phyloP scores from a whole-genome alignment of 2,888 invertebrate species.

The Corbicula japonica region DNA sequence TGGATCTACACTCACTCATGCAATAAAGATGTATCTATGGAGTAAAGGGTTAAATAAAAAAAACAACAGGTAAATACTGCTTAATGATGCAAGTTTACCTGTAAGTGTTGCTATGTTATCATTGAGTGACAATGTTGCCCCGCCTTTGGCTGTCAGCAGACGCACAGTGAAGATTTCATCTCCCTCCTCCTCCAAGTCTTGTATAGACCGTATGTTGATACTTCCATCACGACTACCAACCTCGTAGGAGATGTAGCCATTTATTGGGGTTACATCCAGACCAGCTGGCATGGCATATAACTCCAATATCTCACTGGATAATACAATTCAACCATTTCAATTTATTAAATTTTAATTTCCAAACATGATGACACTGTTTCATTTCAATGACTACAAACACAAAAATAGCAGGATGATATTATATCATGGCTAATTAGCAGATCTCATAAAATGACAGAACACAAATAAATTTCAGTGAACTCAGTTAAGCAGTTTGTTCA shows the following conservation, averaged over 20 bases:
- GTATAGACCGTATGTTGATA: constrained; percentile 75
- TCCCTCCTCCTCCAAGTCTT: constrained; percentile 83
- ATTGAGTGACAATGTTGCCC: constrained; percentile 77
- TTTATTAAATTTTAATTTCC: no score
- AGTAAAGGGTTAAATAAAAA: background rate
- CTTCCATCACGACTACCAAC: constrained; percentile 61
- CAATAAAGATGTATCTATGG: no score
- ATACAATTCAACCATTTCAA: no score
- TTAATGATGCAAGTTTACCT: no score
- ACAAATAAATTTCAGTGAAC: no score
- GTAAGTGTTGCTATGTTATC: constrained; percentile 80
- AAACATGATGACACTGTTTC: no score
- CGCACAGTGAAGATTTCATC: constrained; percentile 82
- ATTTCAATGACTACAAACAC: no score
- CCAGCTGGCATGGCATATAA: constrained; percentile 76
- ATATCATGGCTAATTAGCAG: no score
- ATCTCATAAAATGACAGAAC: no score
- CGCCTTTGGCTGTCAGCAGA: constrained; percentile 80
- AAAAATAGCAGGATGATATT: no score
- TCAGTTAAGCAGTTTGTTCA: no score
- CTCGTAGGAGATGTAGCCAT: constrained; percentile 80
- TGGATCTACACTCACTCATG: no score
- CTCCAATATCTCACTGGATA: constrained; percentile 81
- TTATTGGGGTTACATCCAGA: constrained; percentile 80
- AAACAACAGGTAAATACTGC: background rate